These are phyloP conservation scores for Fregata magnificens DNA, from an alignment of 2,113 vertebrate genomes.

Conservation along the genomic window DNA sequence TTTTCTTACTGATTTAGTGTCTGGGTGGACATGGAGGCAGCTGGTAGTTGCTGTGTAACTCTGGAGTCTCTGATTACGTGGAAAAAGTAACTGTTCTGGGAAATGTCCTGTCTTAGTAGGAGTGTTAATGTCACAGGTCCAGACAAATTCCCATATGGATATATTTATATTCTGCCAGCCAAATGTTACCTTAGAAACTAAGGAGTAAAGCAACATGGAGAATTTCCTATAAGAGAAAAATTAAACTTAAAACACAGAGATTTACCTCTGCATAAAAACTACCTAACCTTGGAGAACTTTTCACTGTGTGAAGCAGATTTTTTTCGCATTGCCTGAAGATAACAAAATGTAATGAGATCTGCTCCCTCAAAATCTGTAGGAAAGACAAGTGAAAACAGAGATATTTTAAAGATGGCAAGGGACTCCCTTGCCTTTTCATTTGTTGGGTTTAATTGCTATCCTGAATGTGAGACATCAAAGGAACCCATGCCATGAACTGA, in stretches of 20 bases:
- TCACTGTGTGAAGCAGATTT: background rate
- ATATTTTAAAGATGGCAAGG: background rate
- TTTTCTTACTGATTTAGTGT: background rate
- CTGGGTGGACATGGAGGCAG: background rate
- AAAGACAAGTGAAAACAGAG: background rate
- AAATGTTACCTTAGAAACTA: background rate
- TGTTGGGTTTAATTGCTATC: background rate
- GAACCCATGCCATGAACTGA: background rate
- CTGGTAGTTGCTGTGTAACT: background rate
- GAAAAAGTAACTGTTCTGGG: background rate
- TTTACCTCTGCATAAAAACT: background rate
- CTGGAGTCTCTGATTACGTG: background rate
- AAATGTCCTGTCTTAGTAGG: background rate
- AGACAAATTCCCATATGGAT: background rate
- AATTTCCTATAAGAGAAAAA: background rate
- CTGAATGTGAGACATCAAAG: background rate
- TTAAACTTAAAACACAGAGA: background rate
- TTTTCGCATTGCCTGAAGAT: background rate
- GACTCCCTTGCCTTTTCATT: background rate
- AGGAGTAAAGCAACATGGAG: background rate
- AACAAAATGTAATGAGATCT: background rate
- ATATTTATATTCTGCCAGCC: background rate
- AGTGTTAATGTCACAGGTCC: background rate
- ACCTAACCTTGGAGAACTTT: background rate
- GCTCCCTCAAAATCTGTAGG: background rate